phyloP scores from a whole-genome alignment of 1,140 invertebrate genomes.

The Calliopsis andreniformis region DNA sequence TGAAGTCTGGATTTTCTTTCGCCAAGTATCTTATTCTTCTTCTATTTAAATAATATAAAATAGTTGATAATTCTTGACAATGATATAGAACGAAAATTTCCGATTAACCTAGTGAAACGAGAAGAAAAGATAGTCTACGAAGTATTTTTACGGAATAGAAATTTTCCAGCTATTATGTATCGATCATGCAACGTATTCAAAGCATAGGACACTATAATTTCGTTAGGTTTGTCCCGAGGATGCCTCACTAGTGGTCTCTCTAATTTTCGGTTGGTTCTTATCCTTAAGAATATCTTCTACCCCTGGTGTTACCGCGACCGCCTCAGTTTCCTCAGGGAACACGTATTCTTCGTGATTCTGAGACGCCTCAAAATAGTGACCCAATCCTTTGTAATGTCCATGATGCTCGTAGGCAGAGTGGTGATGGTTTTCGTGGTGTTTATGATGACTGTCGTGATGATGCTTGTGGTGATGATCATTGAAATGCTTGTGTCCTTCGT shows the following conservation, averaged over 20 bases:
- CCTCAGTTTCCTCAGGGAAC: slow-evolving; percentile 65
- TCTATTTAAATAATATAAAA: no score
- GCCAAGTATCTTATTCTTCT: no score
- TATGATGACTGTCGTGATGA: slow-evolving; percentile 63
- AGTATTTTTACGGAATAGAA: neutral
- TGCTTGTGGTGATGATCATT: slow-evolving; percentile 69
- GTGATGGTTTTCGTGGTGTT: slow-evolving; percentile 61
- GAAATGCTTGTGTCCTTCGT: slow-evolving; percentile 67
- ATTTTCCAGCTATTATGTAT: no score
- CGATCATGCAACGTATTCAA: no score
- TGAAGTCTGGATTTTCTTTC: no score
- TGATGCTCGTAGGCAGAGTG: slow-evolving; percentile 51
- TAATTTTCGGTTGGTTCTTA: slow-evolving; percentile 32
- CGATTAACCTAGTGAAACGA: no score
- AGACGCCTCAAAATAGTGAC: slow-evolving; percentile 66
- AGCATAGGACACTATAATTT: neutral
- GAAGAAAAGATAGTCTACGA: neutral
- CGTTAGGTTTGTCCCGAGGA: slow-evolving; percentile 22
- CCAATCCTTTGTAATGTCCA: slow-evolving; percentile 60
- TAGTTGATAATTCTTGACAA: no score
- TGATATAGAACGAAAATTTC: no score
- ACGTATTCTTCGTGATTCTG: slow-evolving; percentile 70
- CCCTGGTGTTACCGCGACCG: slow-evolving; percentile 31
- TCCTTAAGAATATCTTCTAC: slow-evolving; percentile 47
- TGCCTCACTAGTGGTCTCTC: neutral